A percentile compares a stretch with the other conserved stretches of the same genome.
Conservation (phyloP, 2,113 vertebrate genomes). For the Tetrax tetrax region DNA sequence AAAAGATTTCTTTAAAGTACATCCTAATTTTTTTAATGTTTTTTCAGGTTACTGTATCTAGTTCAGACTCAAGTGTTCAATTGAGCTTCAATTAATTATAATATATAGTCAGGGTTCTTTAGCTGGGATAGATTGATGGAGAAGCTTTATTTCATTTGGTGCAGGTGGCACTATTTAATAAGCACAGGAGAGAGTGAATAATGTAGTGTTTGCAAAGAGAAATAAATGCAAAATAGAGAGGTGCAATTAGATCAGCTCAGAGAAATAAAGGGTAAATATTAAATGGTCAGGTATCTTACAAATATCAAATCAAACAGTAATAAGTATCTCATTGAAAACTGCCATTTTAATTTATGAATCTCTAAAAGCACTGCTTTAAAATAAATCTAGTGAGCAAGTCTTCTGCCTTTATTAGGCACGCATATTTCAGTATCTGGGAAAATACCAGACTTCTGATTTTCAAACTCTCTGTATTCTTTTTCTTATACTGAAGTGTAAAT, state of each 20-base stretch:
- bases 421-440: slow-evolving; percentile 47
- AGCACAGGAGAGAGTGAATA: slow-evolving; percentile 81
- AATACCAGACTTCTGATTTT: slow-evolving; percentile 31
- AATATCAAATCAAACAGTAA: slow-evolving; percentile 64
- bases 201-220: slow-evolving; percentile 81
- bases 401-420: slow-evolving; percentile 47
- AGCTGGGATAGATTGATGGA: slow-evolving; percentile 74
- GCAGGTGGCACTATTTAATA: slow-evolving; percentile 85
- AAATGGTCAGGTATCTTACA: slow-evolving; percentile 72
- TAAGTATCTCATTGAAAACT: slow-evolving; percentile 54
- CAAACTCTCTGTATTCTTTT: neutral
- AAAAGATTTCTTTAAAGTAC: slow-evolving; percentile 74
- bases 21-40: slow-evolving; percentile 69
- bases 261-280: slow-evolving; percentile 76
- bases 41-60: slow-evolving; percentile 68
- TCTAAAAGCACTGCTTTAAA: slow-evolving; percentile 52
- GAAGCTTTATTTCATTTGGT: slow-evolving; percentile 80
- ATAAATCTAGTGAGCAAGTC: slow-evolving; percentile 37
- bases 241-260: slow-evolving; percentile 77
- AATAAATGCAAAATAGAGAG: slow-evolving; percentile 82
- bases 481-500: neutral
- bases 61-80: slow-evolving; percentile 75
- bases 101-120: slow-evolving; percentile 76
- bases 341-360: slow-evolving; percentile 49
- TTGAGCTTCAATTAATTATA: slow-evolving; percentile 80